Evolutionary conservation across 2,888 invertebrate genomes (phyloP).

Genomic region (Drosophila paramelanica): DNA sequence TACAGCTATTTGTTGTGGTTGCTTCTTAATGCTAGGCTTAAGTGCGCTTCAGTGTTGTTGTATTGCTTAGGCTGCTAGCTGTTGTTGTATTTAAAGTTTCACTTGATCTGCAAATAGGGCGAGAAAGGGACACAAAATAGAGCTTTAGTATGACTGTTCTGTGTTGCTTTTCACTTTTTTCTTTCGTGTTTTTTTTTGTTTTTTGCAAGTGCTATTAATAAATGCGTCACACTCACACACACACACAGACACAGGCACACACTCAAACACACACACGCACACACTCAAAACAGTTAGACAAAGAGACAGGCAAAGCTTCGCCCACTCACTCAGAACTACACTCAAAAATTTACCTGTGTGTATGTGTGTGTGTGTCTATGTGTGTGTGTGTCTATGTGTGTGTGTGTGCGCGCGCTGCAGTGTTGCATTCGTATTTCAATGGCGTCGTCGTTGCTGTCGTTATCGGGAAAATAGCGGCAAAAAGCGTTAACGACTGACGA

Average conservation of each 20-base stretch:
- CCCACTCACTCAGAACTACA: slow-evolving; percentile 38
- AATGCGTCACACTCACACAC: slow-evolving; percentile 50
- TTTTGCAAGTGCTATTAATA: slow-evolving; percentile 48
- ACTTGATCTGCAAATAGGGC: slow-evolving; percentile 68
- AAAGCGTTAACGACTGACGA: slow-evolving; percentile 31
- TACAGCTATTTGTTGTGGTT: slow-evolving; percentile 46
- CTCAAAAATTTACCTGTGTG: slow-evolving; percentile 31
- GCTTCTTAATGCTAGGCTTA: slow-evolving; percentile 46
- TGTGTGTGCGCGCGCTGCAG: slow-evolving; percentile 28
- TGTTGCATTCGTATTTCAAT: slow-evolving; percentile 74
- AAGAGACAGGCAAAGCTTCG: slow-evolving; percentile 47
- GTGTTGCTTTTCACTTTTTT: slow-evolving; percentile 32
- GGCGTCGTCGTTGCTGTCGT: slow-evolving; percentile 56
- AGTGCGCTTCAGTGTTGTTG: slow-evolving; percentile 48
- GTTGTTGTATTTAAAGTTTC: slow-evolving; percentile 59
- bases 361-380: slow-evolving; percentile 5
- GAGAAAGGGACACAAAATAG: slow-evolving; percentile 14
- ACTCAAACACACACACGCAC: neutral
- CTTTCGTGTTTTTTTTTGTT: slow-evolving; percentile 6
- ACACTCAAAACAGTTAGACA: slow-evolving; percentile 4
- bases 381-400: slow-evolving; percentile 10
- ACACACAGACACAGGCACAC: neutral
- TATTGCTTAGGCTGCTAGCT: slow-evolving; percentile 46
- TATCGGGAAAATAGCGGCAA: slow-evolving; percentile 55
- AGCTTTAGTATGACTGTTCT: slow-evolving; percentile 30